A percentile compares a stretch with the other conserved stretches of the same genome.
phyloP scores from a whole-genome alignment of 2,888 invertebrate species.

The Mongoloraphidia duomilia region DNA sequence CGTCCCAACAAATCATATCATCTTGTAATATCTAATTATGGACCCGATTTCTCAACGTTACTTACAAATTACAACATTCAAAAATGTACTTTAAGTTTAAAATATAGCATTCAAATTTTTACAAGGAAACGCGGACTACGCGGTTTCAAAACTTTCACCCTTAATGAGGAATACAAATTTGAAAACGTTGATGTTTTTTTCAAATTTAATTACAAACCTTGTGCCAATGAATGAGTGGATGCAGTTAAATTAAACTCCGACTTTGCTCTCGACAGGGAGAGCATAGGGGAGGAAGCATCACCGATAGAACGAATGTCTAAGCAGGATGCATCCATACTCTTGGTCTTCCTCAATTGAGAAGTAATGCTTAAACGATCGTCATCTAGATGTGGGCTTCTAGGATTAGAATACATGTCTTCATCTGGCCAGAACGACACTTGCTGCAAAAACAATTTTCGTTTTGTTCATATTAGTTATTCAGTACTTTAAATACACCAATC shows the following conservation, averaged over 20 bases:
- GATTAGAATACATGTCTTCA: slow-evolving; percentile 56
- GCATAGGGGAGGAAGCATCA: slow-evolving; percentile 46
- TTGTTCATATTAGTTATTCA: too few relatives aligned
- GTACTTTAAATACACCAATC: too few relatives aligned
- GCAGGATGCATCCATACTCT: slow-evolving; percentile 80
- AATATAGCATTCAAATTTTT: too few relatives aligned
- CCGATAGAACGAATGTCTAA: slow-evolving; percentile 64
- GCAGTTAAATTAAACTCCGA: slow-evolving; percentile 77
- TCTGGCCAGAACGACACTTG: slow-evolving; percentile 71
- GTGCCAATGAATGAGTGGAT: slow-evolving; percentile 51
- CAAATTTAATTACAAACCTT: slow-evolving; percentile 33
- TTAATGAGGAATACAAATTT: too few relatives aligned
- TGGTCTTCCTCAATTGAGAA: slow-evolving; percentile 70
- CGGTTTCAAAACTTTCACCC: too few relatives aligned
- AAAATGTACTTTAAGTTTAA: too few relatives aligned
- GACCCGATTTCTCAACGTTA: too few relatives aligned
- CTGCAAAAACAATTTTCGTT: slow-evolving; percentile 28
- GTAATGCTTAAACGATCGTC: slow-evolving; percentile 62
- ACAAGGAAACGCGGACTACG: too few relatives aligned
- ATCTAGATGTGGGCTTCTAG: slow-evolving; percentile 41
- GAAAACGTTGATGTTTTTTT: too few relatives aligned
- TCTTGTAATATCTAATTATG: too few relatives aligned
- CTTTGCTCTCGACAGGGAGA: slow-evolving; percentile 63
- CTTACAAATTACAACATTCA: too few relatives aligned
- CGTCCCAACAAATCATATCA: too few relatives aligned